phyloP scores from a whole-genome alignment of 2,113 vertebrate genomes.

The Lontra canadensis region DNA sequence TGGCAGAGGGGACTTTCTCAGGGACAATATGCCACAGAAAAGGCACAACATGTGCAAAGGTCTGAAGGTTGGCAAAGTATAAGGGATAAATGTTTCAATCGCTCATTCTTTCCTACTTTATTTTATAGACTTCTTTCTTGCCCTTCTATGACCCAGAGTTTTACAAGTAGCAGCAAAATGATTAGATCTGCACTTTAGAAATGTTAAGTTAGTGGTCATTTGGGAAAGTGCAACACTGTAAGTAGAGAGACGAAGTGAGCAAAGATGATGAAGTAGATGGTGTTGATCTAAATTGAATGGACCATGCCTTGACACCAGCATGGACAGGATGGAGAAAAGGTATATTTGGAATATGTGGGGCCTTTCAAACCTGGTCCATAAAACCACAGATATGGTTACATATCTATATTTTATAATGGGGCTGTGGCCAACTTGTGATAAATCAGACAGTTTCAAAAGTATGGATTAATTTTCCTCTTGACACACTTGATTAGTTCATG shows the following conservation, averaged over 20 bases:
- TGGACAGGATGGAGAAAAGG: neutral
- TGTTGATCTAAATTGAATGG: neutral
- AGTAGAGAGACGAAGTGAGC: no score
- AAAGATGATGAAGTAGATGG: neutral
- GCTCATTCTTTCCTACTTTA: neutral
- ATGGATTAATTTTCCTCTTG: neutral
- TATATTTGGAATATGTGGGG: neutral
- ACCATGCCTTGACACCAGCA: neutral
- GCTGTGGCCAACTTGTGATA: neutral
- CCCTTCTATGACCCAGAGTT: neutral
- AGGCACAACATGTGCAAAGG: neutral
- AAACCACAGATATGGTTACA: neutral
- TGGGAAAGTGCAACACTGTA: neutral
- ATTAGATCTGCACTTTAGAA: neutral
- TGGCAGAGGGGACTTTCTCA: no score
- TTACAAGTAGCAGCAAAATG: neutral
- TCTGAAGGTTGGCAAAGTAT: neutral
- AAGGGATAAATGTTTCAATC: neutral
- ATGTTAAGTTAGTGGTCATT: neutral
- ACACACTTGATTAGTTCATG: neutral
- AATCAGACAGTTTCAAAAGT: neutral
- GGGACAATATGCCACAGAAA: no score
- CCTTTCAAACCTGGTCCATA: neutral
- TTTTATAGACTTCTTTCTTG: neutral
- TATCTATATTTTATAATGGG: neutral